These are phyloP conservation scores for Todiramphus chloris DNA, from an alignment of 2,113 vertebrate genomes.

Conservation along the genomic window DNA sequence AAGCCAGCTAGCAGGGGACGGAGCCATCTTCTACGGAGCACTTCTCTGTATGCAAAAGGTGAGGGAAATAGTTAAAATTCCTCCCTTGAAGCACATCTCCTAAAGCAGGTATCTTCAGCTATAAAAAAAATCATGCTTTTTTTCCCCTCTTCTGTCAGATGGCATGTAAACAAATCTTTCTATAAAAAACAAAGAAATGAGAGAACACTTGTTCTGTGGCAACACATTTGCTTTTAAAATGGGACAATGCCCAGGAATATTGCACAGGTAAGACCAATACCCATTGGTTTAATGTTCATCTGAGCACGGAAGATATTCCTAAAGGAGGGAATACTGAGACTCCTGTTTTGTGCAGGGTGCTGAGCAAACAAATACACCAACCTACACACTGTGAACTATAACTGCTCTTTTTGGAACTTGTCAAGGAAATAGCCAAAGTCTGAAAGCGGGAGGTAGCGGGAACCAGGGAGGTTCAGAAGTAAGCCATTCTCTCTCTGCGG, in stretches of 20 bases:
- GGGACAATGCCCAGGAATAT: not conserved
- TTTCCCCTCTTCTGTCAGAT: not conserved
- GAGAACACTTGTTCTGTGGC: not conserved
- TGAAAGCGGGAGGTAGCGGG: accelerated
- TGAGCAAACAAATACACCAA: not conserved
- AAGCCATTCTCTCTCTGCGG: not conserved
- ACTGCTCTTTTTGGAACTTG: not conserved
- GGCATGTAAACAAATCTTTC: not conserved
- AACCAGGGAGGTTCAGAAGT: not conserved
- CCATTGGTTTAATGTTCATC: not conserved
- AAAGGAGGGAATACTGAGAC: not conserved
- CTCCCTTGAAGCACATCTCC: not conserved
- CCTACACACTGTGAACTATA: accelerated
- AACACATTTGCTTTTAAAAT: not conserved
- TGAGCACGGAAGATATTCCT: not conserved
- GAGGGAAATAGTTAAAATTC: not conserved
- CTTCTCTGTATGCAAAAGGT: not conserved
- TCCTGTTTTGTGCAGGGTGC: not conserved
- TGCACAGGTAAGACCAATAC: not conserved
- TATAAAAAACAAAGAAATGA: not conserved
- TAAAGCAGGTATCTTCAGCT: not conserved
- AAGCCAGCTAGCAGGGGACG: not conserved
- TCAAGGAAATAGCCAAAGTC: not conserved
- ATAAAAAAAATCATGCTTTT: not conserved
- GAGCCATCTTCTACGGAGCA: not conserved